Percentiles rank a stretch among this genome's conserved stretches.
phyloP scores from a whole-genome alignment of 2,888 invertebrate genomes.

The Allygus modestus region DNA sequence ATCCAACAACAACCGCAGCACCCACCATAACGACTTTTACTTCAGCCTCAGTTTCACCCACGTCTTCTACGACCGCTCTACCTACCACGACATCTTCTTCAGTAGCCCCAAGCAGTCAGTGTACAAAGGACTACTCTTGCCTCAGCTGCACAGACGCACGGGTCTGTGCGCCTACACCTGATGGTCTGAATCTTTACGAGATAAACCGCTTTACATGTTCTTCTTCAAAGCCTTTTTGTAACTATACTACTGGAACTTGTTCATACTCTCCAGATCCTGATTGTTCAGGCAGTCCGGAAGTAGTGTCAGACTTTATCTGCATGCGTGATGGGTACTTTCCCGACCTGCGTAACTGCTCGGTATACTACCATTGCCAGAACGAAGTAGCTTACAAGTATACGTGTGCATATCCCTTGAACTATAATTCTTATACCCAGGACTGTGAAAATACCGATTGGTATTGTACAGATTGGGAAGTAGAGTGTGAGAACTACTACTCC shows the following conservation, averaged over 20 bases:
- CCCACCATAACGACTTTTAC: too few species aligned
- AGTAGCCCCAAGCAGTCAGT: too few species aligned
- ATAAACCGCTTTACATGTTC: neutral
- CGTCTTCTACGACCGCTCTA: too few species aligned
- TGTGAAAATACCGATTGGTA: neutral
- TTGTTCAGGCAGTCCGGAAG: neutral
- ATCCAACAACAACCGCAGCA: too few species aligned
- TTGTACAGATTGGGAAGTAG: neutral
- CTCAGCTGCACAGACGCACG: neutral
- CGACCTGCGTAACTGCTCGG: slow-evolving; percentile 3
- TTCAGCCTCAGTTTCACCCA: too few species aligned
- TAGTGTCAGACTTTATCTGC: neutral
- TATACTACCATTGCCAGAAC: neutral
- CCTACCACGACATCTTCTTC: too few species aligned
- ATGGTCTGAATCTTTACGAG: slow-evolving; percentile 1
- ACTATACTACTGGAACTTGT: neutral
- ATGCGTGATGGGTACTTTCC: slow-evolving; percentile 29
- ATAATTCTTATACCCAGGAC: neutral
- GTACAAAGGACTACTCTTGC: slow-evolving; percentile 25
- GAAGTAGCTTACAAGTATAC: neutral
- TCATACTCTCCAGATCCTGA: neutral
- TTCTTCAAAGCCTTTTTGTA: neutral
- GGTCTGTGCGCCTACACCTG: neutral
- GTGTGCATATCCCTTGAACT: neutral
- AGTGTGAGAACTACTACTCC: neutral